Conservation (phyloP, 2,113 vertebrate species). For the Peromyscus leucopus region DNA sequence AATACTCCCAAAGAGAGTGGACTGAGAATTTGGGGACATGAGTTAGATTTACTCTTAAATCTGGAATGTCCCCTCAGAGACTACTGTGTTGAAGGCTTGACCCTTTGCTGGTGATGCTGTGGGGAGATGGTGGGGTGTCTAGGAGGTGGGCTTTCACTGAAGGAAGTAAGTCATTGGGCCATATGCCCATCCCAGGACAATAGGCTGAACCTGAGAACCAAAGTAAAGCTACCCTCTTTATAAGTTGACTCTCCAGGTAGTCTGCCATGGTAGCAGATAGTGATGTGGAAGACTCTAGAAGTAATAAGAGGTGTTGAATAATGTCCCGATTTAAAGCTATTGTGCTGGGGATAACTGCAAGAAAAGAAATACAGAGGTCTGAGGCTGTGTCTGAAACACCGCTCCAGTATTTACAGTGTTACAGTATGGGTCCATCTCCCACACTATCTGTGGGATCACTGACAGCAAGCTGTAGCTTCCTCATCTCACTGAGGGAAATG, state of each 20-base stretch:
- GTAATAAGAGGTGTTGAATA: neutral
- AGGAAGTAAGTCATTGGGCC: neutral
- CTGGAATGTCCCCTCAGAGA: neutral
- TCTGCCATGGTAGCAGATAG: neutral
- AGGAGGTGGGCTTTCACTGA: neutral
- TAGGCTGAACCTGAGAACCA: neutral
- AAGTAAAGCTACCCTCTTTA: neutral
- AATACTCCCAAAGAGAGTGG: neutral
- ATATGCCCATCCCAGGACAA: neutral
- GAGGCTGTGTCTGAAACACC: neutral
- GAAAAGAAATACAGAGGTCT: neutral
- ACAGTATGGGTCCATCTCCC: neutral
- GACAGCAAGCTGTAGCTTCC: neutral
- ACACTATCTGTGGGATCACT: neutral
- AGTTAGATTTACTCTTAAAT: neutral
- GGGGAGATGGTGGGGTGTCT: neutral
- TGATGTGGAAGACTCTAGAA: neutral
- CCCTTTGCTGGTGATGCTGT: neutral
- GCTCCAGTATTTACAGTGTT: neutral
- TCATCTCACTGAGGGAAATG: neutral
- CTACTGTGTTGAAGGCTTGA: neutral
- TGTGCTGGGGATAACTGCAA: neutral
- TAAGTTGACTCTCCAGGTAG: neutral
- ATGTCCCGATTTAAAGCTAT: neutral
- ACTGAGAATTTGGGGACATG: neutral